Base-by-base conservation (phyloP, 2,888 invertebrate species). In the Melanchra persicariae region DNA sequence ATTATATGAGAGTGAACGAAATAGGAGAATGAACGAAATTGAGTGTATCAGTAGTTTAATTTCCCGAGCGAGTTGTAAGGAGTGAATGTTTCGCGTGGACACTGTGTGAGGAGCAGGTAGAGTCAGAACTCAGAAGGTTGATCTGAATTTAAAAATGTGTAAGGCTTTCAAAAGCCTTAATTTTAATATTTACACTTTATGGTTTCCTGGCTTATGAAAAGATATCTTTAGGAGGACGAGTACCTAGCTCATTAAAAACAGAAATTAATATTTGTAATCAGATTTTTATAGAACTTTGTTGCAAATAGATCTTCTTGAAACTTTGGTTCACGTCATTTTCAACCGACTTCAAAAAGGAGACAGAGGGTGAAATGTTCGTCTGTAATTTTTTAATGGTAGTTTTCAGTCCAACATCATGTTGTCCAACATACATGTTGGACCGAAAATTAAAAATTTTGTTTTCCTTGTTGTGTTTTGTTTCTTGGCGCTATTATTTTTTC, bases 41-140 rank as follows among this genome's bases (percentile, higher is more conserved):
- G 59, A 64, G 52, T 37, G 70, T 51, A 73, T 83, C 63, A 62
- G 40, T 24, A 70, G 61, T 64, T 61, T 72, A 65, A 81, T 83
- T 77, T 83, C 77, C 69, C 74, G 69, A 63, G 72, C 70, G 71
- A 66, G 61, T 62, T 54, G 37, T 64, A 70, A 52, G 65, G 26
- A 70, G 40, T 43, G 58, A 65, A 68, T 34, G 52, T 69, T 74
- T 65, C 65, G 64, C 54, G 24, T 70, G 19, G 43, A 64, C 37
- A 47, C 22, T 12, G 12, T 22, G 6, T 8, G 1, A 15, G 9
- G 10, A 24, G 0, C 4, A 67, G 12, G 3, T 15, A n/a, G n/a
- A n/a, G n/a, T n/a, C n/a, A n/a, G 12, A 6, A 8, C 12, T 19
- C 60, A 74, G 34, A 74, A 68, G 75, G 24, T 52, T 58, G 7